Evolutionary conservation across 92 coral and sea anemone genomes (phyloP).

Genomic region (Anthopleura xanthogrammica): DNA sequence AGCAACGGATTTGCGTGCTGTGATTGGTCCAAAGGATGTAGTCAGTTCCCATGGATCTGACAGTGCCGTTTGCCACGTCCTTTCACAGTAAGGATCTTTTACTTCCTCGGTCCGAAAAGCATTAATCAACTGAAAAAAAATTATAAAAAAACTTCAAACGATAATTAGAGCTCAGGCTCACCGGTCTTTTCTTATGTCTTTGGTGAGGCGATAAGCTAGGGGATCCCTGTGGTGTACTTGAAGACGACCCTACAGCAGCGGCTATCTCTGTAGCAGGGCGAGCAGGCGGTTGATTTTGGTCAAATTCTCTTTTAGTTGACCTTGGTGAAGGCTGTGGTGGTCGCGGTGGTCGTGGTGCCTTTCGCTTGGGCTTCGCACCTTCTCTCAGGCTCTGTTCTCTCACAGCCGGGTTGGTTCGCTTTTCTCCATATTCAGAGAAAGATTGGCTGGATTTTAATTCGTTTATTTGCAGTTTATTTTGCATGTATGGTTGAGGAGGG

Average conservation of each 20-base stretch:
- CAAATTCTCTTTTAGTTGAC: background rate
- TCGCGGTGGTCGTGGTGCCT: slow-evolving; percentile 63
- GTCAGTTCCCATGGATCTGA: too few species aligned
- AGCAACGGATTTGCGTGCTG: too few species aligned
- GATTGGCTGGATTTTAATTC: background rate
- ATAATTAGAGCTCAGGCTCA: background rate
- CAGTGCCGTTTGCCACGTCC: too few species aligned
- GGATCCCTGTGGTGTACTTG: background rate
- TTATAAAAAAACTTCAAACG: too few species aligned
- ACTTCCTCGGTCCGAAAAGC: background rate
- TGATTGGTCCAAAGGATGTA: too few species aligned
- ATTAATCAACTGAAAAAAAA: too few species aligned
- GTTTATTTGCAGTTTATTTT: background rate
- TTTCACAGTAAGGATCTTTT: background rate
- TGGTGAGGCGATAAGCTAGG: background rate
- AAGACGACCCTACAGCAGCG: background rate
- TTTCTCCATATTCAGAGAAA: slow-evolving; percentile 7
- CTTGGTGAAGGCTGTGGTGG: slow-evolving; percentile 29
- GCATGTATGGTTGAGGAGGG: slow-evolving; percentile 15
- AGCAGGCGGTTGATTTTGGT: background rate
- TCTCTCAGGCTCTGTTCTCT: slow-evolving; percentile 1
- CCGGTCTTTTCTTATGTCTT: slow-evolving; percentile 14
- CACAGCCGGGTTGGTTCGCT: slow-evolving; percentile 2
- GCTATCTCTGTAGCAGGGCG: background rate
- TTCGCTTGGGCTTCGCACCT: slow-evolving; percentile 23